A percentile compares a stretch with the other conserved stretches of the same genome.
phyloP scores from a whole-genome alignment of 2,113 vertebrate genomes.

The Protobothrops flavoviridis region DNA sequence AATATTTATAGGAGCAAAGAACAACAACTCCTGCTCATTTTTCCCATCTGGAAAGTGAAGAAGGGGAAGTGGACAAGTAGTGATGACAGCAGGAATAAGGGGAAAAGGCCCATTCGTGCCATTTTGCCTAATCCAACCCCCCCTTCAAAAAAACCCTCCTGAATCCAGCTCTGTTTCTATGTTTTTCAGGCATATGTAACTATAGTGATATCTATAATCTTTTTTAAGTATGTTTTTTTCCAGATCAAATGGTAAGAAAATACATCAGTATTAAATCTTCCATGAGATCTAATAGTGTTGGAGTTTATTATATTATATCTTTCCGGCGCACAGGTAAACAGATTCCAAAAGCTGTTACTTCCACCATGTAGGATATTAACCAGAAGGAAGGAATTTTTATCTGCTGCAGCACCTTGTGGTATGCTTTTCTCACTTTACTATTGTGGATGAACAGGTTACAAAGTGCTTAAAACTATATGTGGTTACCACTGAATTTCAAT shows the following conservation, averaged over 20 bases:
- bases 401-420: not conserved
- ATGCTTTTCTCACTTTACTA: not conserved
- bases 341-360: not conserved
- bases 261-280: not conserved
- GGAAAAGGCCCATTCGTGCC: not conserved
- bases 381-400: not conserved
- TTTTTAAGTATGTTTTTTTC: not conserved
- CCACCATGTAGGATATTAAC: not conserved
- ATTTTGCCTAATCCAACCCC: not conserved
- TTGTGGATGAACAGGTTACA: not conserved
- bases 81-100: not conserved
- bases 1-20: not conserved
- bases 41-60: not conserved
- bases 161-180: not conserved
- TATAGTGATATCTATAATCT: not conserved
- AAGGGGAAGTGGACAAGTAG: not conserved
- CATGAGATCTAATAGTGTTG: not conserved
- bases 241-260: not conserved
- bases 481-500: not conserved
- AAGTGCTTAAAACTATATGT: not conserved
- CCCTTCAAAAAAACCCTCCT: not conserved
- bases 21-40: not conserved
- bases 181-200: not conserved
- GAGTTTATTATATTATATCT: not conserved
- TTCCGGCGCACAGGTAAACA: not conserved